phyloP scores from a whole-genome alignment of 2,113 vertebrate genomes.

The Martes martes region DNA sequence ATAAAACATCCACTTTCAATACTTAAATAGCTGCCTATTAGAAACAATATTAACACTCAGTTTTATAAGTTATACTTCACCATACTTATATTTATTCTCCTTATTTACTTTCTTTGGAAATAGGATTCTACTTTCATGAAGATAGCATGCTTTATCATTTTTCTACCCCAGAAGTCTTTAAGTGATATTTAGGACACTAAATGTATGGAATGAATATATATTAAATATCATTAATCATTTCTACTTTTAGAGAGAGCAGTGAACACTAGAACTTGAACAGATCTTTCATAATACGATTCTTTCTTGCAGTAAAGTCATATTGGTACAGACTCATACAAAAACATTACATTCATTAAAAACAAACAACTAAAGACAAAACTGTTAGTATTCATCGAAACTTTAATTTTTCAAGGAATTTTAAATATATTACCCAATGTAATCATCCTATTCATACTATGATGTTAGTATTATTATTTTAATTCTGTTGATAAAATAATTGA shows the following conservation, averaged over 20 bases:
- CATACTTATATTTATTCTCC: background rate
- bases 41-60: background rate
- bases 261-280: background rate
- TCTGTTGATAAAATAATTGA: background rate
- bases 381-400: background rate
- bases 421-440: background rate
- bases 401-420: background rate
- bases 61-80: background rate
- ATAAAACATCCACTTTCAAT: background rate
- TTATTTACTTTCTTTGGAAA: background rate
- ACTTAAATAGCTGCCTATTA: background rate
- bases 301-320: background rate
- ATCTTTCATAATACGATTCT: background rate
- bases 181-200: background rate
- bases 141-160: background rate
- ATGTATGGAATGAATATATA: background rate
- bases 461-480: background rate
- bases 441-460: background rate
- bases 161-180: background rate
- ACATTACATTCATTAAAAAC: background rate
- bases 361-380: background rate
- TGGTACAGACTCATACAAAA: background rate
- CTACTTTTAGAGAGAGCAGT: background rate
- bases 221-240: background rate
- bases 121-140: background rate